Percentiles rank a stretch among this genome's conserved stretches.
Evolutionary conservation across 2,797 vertebrate genomes (phyloP).

Genomic region (Rhyacichthys aspro): DNA sequence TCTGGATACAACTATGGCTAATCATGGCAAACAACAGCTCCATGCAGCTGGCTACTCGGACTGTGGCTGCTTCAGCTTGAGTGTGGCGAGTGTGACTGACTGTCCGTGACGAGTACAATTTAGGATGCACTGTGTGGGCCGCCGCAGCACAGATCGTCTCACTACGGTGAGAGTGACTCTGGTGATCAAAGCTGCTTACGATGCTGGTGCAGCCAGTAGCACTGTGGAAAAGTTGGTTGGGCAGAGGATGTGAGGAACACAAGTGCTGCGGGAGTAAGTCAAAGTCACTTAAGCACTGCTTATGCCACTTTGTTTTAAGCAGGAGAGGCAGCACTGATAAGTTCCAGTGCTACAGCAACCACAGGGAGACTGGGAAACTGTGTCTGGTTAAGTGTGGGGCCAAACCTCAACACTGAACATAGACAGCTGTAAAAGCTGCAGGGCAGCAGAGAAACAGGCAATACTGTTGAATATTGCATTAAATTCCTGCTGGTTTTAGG

Average conservation of each 20-base stretch:
- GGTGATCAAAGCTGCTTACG: constrained; percentile 64
- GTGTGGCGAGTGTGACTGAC: constrained; percentile 38
- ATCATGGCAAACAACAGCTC: constrained; percentile 20
- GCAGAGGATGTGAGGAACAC: constrained; percentile 49
- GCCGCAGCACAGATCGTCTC: constrained; percentile 33
- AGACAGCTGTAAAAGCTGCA: neutral
- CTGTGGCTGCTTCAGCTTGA: constrained; percentile 27
- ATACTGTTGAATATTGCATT: too few species aligned
- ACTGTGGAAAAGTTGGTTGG: constrained; percentile 63
- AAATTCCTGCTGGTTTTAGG: too few species aligned
- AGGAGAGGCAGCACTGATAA: constrained; percentile 19
- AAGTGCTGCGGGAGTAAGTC: constrained; percentile 38
- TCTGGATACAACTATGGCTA: constrained; percentile 25
- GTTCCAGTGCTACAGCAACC: constrained; percentile 27
- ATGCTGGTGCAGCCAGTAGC: constrained; percentile 64
- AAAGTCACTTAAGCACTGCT: constrained; percentile 39
- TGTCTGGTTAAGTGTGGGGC: constrained; percentile 8
- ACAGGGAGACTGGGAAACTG: constrained; percentile 11
- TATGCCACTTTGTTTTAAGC: constrained; percentile 40
- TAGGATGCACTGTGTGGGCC: constrained; percentile 44
- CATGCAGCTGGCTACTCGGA: constrained; percentile 34
- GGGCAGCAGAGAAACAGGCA: neutral
- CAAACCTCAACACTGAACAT: neutral
- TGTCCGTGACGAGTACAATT: constrained; percentile 36
- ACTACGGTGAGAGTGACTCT: constrained; percentile 42